phyloP scores from a whole-genome alignment of 1,140 invertebrate species.

The Planococcus citri region DNA sequence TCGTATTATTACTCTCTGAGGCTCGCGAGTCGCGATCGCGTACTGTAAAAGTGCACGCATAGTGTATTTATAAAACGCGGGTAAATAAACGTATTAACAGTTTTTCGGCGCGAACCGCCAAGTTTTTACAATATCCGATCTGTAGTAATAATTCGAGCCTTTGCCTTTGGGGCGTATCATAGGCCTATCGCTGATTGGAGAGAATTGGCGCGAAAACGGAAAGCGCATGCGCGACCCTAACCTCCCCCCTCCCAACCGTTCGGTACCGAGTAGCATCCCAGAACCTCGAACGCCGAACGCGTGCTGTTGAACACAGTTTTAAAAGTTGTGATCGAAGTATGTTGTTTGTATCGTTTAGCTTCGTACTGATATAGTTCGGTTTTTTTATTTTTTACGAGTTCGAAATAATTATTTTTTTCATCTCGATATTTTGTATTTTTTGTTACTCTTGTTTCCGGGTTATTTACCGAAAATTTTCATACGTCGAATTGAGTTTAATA shows the following conservation, averaged over 20 bases:
- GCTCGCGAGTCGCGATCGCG: no score
- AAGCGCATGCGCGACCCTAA: neutral
- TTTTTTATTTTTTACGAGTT: no score
- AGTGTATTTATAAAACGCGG: neutral
- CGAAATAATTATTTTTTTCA: no score
- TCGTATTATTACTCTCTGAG: no score
- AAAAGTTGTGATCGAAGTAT: neutral
- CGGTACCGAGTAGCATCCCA: neutral
- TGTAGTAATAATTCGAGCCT: no score
- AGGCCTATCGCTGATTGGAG: neutral
- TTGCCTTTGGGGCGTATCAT: neutral
- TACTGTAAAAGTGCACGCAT: no score
- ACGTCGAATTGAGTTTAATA: no score
- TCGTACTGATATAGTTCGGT: neutral
- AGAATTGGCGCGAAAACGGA: neutral
- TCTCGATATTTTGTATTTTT: no score
- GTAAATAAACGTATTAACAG: slow-evolving; percentile 3
- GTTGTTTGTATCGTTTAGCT: neutral
- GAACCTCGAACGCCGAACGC: neutral
- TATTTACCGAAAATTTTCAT: no score
- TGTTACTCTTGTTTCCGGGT: no score
- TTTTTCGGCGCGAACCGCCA: neutral
- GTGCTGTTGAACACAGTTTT: neutral
- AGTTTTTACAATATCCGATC: neutral
- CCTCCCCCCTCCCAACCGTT: neutral